Evolutionary conservation across 2,888 invertebrate genomes (phyloP), one percentile per base, ranked within the genome.

Genomic region (Chrysolina oricalcia): DNA sequence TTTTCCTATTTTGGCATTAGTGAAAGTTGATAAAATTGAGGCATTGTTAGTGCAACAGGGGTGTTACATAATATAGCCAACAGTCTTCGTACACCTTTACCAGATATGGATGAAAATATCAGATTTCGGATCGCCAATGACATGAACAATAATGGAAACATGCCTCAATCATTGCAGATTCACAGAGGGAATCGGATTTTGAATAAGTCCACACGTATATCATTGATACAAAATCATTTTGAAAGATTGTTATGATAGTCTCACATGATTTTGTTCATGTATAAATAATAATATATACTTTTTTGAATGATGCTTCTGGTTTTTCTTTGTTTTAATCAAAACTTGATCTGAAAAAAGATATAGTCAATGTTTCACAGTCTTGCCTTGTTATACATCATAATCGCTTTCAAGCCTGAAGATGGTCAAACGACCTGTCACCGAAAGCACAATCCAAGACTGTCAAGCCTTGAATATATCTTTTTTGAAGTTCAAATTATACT

Each of bases 61-160:
- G 63, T 63, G 40, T 19, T 63, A n/a, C 63, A 63, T 19, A 63
- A 63, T 63, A 63, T 63, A 19, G 35, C 63, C n/a, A 63, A 63
- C 19, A 63, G 63, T 41, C 19, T 63, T n/a, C 63, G 40, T 63
- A 41, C 63, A 63, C 63, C 63, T 35, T 4, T 35, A 35, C 35
- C 35, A 35, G 35, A 6, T 35, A 35, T 35, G 35, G 35, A 35
- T 35, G 35, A 35, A 35, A 35, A 35, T 8, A 35, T 35, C 35
- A 35, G 35, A 35, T 8, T 6, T 6, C 35, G 3, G 35, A 35
- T 35, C 8, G 35, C 35, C 35, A 35, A 35, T 35, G 35, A 35
- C 35, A 4, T 35, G 35, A 8, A 35, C 8, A 35, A 35, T 35
- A 35, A 35, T 35, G 35, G 8, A 35, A 35, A 35, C 8, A 43